phyloP scores from a whole-genome alignment of 2,888 invertebrate genomes.

The Chouioia cunea region DNA sequence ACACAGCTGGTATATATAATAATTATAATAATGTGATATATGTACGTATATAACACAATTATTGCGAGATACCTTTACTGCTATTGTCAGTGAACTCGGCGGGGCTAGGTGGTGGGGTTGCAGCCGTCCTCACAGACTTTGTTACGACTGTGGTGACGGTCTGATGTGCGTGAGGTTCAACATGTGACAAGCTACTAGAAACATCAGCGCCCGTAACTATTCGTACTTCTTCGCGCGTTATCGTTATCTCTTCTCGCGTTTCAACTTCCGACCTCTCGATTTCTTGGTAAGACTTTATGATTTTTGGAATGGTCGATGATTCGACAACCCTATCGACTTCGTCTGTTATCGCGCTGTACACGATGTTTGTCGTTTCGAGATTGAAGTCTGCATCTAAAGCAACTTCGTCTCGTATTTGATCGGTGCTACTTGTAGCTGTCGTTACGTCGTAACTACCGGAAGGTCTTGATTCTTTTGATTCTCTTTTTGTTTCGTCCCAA shows the following conservation, averaged over 20 bases:
- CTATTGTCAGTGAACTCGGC: slow-evolving; percentile 68
- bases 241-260: slow-evolving; percentile 41
- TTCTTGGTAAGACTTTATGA: slow-evolving; percentile 23
- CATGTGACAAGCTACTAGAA: slow-evolving; percentile 63
- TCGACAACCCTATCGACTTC: slow-evolving; percentile 25
- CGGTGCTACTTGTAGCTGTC: slow-evolving; percentile 48
- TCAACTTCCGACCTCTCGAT: slow-evolving; percentile 31
- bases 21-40: slow-evolving; percentile 52
- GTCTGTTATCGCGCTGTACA: slow-evolving; percentile 44
- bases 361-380: slow-evolving; percentile 52
- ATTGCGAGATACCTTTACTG: slow-evolving; percentile 69
- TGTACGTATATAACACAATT: slow-evolving; percentile 66
- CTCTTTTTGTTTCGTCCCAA: slow-evolving; percentile 49
- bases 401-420: slow-evolving; percentile 49
- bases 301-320: slow-evolving; percentile 39
- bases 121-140: slow-evolving; percentile 68
- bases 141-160: slow-evolving; percentile 68
- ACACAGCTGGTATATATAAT: slow-evolving; percentile 69
- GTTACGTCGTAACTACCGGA: slow-evolving; percentile 58
- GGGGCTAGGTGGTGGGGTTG: slow-evolving; percentile 68
- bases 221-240: slow-evolving; percentile 55
- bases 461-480: slow-evolving; percentile 49
- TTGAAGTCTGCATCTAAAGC: slow-evolving; percentile 50
- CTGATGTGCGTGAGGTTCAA: slow-evolving; percentile 66
- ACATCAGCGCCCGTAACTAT: slow-evolving; percentile 55